Base-by-base conservation (phyloP, 1,140 invertebrate species). In the Agrypnia vestita region DNA sequence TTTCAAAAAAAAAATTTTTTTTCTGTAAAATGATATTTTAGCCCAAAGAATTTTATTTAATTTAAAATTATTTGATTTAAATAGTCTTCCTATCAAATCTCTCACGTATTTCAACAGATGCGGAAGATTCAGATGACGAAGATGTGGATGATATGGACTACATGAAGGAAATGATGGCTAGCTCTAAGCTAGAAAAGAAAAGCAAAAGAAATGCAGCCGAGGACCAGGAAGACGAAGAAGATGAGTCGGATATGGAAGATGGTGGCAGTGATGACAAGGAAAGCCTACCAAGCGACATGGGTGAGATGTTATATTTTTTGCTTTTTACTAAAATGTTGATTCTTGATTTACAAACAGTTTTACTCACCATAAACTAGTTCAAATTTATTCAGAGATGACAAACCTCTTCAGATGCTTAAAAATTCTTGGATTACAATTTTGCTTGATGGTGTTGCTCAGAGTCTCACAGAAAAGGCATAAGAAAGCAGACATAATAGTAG, bases 61-160 rank as follows among this genome's bases (percentile, higher is more conserved):
- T n/a, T n/a, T 35, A 35, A 35, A 3, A 3, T 35, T 35, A 35
- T 35, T 35, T 35, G 86, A 86, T 88, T 80, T 59, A 73, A n/a
- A 47, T 4, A 49, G 35, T 79, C 15, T 61, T 71, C 35, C 43
- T 6, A n/a, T 69, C 25, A 46, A 59, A 25, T 46, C 49, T 46
- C 69, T 69, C 67, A 44, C 61, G 3, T 17, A 1, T 3, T 19
- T 61, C 3, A 19, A n/a, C 43, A 56, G 72, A 35, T 4, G 51
- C 47, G 4, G 47, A 74, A 0, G 51, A 56, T 17, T 71, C 71
- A 11, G 71, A 74, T 0, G 21, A 35, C 0, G 80, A 83, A 17
- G 78, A 85, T 43, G 84, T 85, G 47, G 91, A 92, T 83, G 91
- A 93, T 84, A 84, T 93, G 12, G 92, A 92, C 84, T 92, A 86